A percentile compares a stretch with the other conserved stretches of the same genome.
phyloP scores from a whole-genome alignment of 2,888 invertebrate species.

The Mycogona germanica region DNA sequence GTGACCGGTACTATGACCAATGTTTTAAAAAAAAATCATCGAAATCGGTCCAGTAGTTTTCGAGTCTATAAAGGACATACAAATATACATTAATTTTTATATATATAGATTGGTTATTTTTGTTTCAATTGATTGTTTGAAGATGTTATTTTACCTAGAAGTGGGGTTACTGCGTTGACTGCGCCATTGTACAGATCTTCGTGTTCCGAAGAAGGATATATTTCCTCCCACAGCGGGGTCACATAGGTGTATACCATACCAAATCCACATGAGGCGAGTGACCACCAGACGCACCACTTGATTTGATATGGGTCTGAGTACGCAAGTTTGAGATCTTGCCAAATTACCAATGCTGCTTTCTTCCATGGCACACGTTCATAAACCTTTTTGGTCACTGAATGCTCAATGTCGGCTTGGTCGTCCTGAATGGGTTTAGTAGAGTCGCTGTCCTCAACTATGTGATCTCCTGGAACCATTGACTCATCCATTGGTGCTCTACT shows the following conservation, averaged over 20 bases:
- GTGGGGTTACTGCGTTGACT: slow-evolving; percentile 62
- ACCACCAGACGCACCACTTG: slow-evolving; percentile 64
- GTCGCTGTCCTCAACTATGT: not conserved
- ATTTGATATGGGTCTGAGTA: slow-evolving; percentile 13
- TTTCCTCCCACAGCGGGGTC: slow-evolving; percentile 64
- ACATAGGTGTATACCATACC: slow-evolving; percentile 60
- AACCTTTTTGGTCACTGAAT: no score
- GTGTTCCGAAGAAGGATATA: slow-evolving; percentile 25
- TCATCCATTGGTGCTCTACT: not conserved
- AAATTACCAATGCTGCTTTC: not conserved
- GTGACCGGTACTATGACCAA: no score
- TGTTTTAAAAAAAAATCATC: no score
- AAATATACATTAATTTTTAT: no score
- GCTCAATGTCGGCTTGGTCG: no score
- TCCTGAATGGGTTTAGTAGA: no score
- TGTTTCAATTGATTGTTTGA: no score
- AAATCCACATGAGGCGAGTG: slow-evolving; percentile 56
- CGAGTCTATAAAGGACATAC: no score
- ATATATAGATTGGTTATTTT: no score
- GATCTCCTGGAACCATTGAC: not conserved
- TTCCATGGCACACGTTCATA: slow-evolving; percentile 10
- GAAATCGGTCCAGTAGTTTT: no score
- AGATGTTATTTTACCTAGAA: slow-evolving; percentile 58
- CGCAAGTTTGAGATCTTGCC: slow-evolving; percentile 12
- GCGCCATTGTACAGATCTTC: slow-evolving; percentile 52